These are phyloP conservation scores for Siniperca chuatsi DNA, from an alignment of 2,113 vertebrate genomes.

Conservation along the genomic window DNA sequence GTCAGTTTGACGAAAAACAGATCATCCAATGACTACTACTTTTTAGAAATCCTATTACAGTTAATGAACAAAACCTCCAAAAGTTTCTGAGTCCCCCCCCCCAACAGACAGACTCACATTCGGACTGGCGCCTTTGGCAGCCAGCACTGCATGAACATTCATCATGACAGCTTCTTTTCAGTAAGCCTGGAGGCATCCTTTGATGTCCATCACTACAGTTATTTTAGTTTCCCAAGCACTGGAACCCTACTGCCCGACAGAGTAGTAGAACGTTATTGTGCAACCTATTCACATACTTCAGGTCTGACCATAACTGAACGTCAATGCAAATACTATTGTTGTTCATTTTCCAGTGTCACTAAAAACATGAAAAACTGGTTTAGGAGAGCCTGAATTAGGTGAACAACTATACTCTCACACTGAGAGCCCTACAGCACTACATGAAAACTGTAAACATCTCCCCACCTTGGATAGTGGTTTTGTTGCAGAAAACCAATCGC, in stretches of 20 bases:
- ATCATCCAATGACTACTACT: neutral
- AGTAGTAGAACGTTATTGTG: neutral
- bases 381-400: neutral
- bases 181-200: slow-evolving; percentile 48
- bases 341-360: neutral
- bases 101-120: slow-evolving; percentile 51
- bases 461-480: slow-evolving; percentile 82
- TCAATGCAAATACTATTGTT: slow-evolving; percentile 9
- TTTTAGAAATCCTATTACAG: neutral
- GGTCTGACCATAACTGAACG: neutral
- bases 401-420: neutral
- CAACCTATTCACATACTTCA: neutral
- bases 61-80: neutral
- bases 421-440: neutral
- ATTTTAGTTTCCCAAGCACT: slow-evolving; percentile 57
- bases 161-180: slow-evolving; percentile 81
- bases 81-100: neutral
- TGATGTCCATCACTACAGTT: slow-evolving; percentile 52
- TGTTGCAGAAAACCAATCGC: slow-evolving; percentile 90
- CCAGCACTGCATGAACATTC: slow-evolving; percentile 79
- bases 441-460: slow-evolving; percentile 42
- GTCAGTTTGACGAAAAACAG: neutral
- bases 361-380: neutral
- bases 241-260: slow-evolving; percentile 1
- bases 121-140: slow-evolving; percentile 61